phyloP scores from a whole-genome alignment of 1,140 invertebrate genomes.

The Meloidogyne hapla region DNA sequence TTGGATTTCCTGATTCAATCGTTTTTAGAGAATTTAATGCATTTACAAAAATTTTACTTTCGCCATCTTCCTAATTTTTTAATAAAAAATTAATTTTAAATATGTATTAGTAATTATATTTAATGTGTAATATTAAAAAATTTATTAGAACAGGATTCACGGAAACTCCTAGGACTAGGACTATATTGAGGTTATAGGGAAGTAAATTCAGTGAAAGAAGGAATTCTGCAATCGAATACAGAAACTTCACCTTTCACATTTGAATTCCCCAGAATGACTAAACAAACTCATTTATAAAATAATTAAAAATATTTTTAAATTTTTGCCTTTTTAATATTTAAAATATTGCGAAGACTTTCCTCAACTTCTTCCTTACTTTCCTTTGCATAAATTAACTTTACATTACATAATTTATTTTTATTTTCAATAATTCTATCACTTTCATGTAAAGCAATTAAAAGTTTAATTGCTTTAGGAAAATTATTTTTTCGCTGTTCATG shows the following conservation, averaged over 20 bases:
- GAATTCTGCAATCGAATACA: no score
- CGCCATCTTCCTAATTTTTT: background rate
- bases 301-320: no score
- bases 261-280: background rate
- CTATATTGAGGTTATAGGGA: no score
- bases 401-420: background rate
- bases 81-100: background rate
- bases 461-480: background rate
- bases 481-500: background rate
- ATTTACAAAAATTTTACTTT: background rate
- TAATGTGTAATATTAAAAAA: no score
- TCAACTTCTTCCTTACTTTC: background rate
- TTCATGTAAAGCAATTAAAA: conserved; percentile 3
- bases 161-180: no score
- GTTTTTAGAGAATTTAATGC: background rate
- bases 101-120: no score
- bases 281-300: background rate
- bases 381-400: background rate
- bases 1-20: background rate
- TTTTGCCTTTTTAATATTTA: background rate
- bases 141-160: no score
- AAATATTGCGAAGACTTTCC: background rate
- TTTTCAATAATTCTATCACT: background rate
- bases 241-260: no score
- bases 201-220: no score